These are phyloP conservation scores for Sander vitreus DNA, from an alignment of 2,113 vertebrate species.

Conservation along the genomic window DNA sequence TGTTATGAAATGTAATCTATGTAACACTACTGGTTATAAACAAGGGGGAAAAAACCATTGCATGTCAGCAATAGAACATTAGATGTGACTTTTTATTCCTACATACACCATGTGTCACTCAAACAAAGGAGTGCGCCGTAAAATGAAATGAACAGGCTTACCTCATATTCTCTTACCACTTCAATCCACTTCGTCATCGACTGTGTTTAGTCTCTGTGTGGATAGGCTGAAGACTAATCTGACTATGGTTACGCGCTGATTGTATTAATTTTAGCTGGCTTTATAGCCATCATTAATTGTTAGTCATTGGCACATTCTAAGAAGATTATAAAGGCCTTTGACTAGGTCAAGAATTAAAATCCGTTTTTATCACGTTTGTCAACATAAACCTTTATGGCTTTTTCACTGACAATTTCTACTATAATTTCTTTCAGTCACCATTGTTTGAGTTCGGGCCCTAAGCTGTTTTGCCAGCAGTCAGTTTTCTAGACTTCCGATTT, in stretches of 20 bases:
- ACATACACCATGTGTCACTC: neutral
- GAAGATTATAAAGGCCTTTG: slow-evolving; percentile 28
- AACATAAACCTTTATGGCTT: neutral
- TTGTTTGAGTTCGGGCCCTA: neutral
- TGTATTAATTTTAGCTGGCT: slow-evolving; percentile 19
- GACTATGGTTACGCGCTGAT: neutral
- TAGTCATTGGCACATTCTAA: neutral
- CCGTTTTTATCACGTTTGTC: neutral
- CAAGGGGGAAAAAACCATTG: neutral
- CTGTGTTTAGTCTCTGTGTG: slow-evolving; percentile 11
- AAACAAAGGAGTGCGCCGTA: neutral
- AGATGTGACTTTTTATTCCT: neutral
- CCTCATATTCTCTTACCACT: slow-evolving; percentile 1
- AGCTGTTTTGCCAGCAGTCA: neutral
- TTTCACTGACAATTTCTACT: neutral
- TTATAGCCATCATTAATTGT: neutral
- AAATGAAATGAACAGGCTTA: slow-evolving; percentile 7
- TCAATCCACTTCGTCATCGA: slow-evolving; percentile 30
- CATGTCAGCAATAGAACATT: neutral
- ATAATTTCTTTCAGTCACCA: neutral
- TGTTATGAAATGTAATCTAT: neutral
- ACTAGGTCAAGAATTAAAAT: neutral
- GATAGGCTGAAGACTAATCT: slow-evolving; percentile 22
- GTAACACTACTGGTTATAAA: neutral
- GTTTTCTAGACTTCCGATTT: neutral